Percentiles rank a stretch among this genome's conserved stretches.
phyloP scores from a whole-genome alignment of 2,888 invertebrate species.

The Epirrhoe alternata region DNA sequence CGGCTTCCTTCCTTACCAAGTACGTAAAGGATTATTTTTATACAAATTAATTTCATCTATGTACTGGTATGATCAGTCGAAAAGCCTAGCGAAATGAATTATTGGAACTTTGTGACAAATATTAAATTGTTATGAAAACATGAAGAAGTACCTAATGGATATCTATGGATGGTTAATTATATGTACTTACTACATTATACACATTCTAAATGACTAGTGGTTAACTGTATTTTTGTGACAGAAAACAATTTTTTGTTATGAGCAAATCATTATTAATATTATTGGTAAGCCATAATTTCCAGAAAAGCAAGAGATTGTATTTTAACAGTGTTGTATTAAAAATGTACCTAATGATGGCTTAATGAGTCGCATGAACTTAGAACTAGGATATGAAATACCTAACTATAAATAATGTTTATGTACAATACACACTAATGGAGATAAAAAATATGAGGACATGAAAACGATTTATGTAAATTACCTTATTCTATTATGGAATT shows the following conservation, averaged over 20 bases:
- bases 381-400: conserved; percentile 56
- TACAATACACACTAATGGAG: conserved; percentile 59
- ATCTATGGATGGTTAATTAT: conserved; percentile 3
- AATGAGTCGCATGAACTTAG: conserved; percentile 47
- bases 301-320: background rate
- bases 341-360: background rate
- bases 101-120: conserved; percentile 1
- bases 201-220: conserved; percentile 20
- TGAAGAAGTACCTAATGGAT: conserved; percentile 26
- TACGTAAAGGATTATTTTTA: no score
- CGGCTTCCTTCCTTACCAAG: no score
- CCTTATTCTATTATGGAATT: conserved; percentile 14
- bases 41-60: no score
- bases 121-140: background rate
- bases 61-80: background rate
- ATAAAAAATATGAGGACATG: conserved; percentile 57
- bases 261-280: background rate
- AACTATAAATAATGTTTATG: conserved; percentile 57
- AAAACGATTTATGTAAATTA: conserved; percentile 43
- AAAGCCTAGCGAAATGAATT: background rate
- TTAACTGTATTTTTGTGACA: conserved; percentile 14
- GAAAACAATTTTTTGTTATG: background rate
- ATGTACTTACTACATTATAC: conserved; percentile 2
- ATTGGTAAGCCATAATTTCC: background rate
- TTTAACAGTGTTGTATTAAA: no score